Base-by-base conservation (phyloP, 2,113 vertebrate species). In the Catagonus wagneri region DNA sequence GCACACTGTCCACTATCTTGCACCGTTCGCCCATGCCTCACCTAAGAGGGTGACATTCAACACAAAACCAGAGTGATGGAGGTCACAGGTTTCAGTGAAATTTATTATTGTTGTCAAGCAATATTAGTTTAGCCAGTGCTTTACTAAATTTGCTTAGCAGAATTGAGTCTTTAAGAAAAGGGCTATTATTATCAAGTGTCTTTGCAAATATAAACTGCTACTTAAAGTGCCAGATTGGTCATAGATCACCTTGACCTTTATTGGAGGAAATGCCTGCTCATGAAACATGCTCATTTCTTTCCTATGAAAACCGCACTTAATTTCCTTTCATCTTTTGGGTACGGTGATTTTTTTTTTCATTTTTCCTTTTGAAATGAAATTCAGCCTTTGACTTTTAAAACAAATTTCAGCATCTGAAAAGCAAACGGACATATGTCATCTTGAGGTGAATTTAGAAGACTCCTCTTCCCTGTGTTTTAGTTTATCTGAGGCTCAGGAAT, bases 1-100 rank as follows among this genome's bases (percentile, higher is more conserved):
- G 90, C 27, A 90, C 0, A 0, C 81, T 83, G 97, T 97, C 88
- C 88, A 76, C 97, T 97, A 94, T 93, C 87, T 90, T 89, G 66
- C 39, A 69, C 79, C 78, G 50, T 97, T 95, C 92, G 96, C 97
- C 78, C 95, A 89, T 95, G 96, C 72, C 95, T 98, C 96, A 97
- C 92, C 95, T 96, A 98, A 97, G 85, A 97, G 92, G 93, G 86
- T 98, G 97, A 97, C 95, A 97, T 98, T 97, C 98, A 95, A 97
- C 95, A 96, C 85, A 98, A 97, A 98, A 96, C 97, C 96, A 97
- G 97, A 98, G 96, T 96, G 61, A 98, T 96, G 96, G 98, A 97
- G 96, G 34, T 97, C 76, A 6, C 75, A 52, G 83, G 58, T 96
- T 98, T 98, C 97, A 97, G 93, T 8, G 1, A 80, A 98, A 97